Evolutionary conservation across 2,888 invertebrate genomes (phyloP), one percentile per base, ranked within the genome.

Genomic region (Galerucella calmariensis): DNA sequence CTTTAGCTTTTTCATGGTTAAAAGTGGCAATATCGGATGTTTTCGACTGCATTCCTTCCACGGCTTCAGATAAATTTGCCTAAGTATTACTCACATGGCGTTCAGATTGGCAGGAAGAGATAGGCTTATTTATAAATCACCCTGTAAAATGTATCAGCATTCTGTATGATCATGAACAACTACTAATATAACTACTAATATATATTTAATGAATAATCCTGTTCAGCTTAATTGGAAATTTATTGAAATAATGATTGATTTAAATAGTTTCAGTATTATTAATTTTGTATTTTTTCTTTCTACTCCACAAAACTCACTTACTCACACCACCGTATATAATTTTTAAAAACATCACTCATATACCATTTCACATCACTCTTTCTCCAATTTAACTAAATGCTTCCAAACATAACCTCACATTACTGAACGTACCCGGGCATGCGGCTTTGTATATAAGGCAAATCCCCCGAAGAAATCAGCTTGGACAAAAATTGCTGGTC

Each of bases 401-500:
- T 69, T 74, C 62, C 53, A 77, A 59, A 77, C 73, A 68, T 73
- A 59, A 67, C 66, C 56, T 71, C 75, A 69, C 70, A 35, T 71
- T 63, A 66, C 67, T 65, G 24, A 16, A 44, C 72, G 48, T 66
- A 67, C 67, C 20, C 66, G 73, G 79, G 82, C 83, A 83, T 79
- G 79, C 82, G 81, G 84, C 85, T 84, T 85, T 85, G 84, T 85
- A 84, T 79, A 84, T 74, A 79, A 82, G 81, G 81, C 79, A 72
- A 82, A 83, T 75, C 81, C 77, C 75, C 80, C 85, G 74, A 87
- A 87, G 85, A 86, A 90, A 88, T 90, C 90, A 78, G 90, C 90
- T 84, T 93, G 93, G 93, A 91, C 91, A 88, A 92, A 91, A 86
- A 86, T 92, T 79, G 90, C 91, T 69, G 91, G 91, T 80, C 90